Evolutionary conservation across 2,797 vertebrate genomes (phyloP).

Genomic region (Rhynchotus rufescens): DNA sequence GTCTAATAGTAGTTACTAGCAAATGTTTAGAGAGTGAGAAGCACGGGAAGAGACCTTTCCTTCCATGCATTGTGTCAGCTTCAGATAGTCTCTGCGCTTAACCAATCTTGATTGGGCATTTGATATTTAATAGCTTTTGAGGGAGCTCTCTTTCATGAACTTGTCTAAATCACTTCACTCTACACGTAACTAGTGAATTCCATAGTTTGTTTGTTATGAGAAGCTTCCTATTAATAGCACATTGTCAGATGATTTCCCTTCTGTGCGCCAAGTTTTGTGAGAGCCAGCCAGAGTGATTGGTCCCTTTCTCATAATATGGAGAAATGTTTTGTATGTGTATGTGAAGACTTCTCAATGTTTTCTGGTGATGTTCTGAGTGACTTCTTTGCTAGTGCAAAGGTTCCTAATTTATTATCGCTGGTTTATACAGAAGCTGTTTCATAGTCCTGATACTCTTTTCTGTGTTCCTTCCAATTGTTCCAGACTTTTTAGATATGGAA

Average conservation of each 20-base stretch:
- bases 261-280: neutral
- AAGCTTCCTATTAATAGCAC: neutral
- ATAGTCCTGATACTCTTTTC: neutral
- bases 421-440: neutral
- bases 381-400: neutral
- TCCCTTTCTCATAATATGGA: neutral
- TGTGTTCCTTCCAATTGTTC: neutral
- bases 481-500: neutral
- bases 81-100: neutral
- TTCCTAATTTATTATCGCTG: neutral
- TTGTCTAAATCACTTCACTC: neutral
- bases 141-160: neutral
- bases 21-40: neutral
- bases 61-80: neutral
- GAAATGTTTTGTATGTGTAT: too few relatives aligned
- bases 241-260: neutral
- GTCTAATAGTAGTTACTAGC: neutral
- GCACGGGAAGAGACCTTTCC: neutral
- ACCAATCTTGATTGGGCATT: neutral
- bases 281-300: neutral
- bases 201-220: neutral
- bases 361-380: neutral
- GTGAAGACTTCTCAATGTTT: neutral
- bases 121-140: neutral
- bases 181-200: neutral